phyloP scores from a whole-genome alignment of 2,888 invertebrate genomes.

The Napeogenes inachia region DNA sequence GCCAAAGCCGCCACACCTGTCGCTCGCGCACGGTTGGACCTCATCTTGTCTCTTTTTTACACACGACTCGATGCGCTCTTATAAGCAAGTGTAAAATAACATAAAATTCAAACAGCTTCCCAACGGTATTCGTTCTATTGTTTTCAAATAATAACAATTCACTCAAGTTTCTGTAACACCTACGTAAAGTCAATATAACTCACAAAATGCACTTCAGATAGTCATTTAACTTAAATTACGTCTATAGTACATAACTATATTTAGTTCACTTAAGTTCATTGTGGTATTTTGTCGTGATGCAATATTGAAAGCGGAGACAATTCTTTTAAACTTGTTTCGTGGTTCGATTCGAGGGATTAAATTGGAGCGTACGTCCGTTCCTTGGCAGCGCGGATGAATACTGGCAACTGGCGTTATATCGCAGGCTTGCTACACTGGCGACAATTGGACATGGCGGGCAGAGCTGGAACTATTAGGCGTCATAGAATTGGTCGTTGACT shows the following conservation, averaged over 20 bases:
- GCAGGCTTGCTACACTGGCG: slow-evolving; percentile 50
- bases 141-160: slow-evolving; percentile 63
- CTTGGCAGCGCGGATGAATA: slow-evolving; percentile 51
- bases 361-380: slow-evolving; percentile 55
- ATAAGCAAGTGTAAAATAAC: slow-evolving; percentile 60
- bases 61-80: slow-evolving; percentile 55
- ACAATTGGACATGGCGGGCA: slow-evolving; percentile 49
- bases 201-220: slow-evolving; percentile 64
- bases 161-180: slow-evolving; percentile 64
- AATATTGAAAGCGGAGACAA: slow-evolving; percentile 37
- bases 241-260: slow-evolving; percentile 44
- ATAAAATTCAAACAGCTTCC: slow-evolving; percentile 54
- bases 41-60: slow-evolving; percentile 74
- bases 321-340: slow-evolving; percentile 68
- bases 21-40: slow-evolving; percentile 59
- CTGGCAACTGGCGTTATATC: slow-evolving; percentile 50
- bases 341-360: slow-evolving; percentile 35
- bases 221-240: slow-evolving; percentile 44
- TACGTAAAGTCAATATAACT: slow-evolving; percentile 54
- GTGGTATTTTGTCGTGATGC: slow-evolving; percentile 39
- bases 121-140: slow-evolving; percentile 55
- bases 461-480: slow-evolving; percentile 55
- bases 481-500: slow-evolving; percentile 34
- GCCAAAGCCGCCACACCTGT: slow-evolving; percentile 73
- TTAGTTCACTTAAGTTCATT: slow-evolving; percentile 54